phyloP scores from a whole-genome alignment of 2,888 invertebrate genomes.

The Leucophenga maculata region DNA sequence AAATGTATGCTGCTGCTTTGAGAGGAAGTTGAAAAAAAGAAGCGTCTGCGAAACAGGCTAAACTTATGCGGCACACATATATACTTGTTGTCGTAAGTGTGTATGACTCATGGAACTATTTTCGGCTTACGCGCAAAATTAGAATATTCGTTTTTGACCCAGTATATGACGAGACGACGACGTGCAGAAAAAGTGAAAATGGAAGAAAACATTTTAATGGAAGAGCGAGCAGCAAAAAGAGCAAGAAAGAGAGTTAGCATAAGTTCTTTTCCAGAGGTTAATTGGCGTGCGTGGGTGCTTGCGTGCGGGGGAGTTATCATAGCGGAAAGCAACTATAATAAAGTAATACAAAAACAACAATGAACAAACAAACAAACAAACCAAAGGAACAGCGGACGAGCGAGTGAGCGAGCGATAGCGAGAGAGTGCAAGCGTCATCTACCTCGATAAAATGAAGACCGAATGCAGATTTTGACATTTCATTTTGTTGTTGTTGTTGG shows the following conservation, averaged over 20 bases:
- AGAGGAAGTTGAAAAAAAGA: too few relatives aligned
- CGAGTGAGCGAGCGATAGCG: slow-evolving; percentile 8
- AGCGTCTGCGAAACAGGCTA: too few relatives aligned
- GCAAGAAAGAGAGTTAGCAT: background rate
- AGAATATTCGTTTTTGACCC: slow-evolving; percentile 2
- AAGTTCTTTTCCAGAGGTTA: background rate
- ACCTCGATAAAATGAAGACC: slow-evolving; percentile 70
- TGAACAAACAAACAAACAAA: slow-evolving; percentile 29
- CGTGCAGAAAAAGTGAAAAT: slow-evolving; percentile 7
- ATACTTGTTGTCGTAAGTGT: background rate
- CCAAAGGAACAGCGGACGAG: background rate
- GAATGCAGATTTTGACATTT: slow-evolving; percentile 70
- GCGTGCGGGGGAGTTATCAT: background rate
- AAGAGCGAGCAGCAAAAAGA: background rate
- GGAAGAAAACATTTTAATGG: background rate
- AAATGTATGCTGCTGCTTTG: too few relatives aligned
- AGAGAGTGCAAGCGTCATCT: slow-evolving; percentile 53
- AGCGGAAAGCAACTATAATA: background rate
- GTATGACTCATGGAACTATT: slow-evolving; percentile 14
- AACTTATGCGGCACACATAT: background rate
- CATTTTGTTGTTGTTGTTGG: slow-evolving; percentile 65
- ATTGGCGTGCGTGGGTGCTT: background rate
- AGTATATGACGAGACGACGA: slow-evolving; percentile 6
- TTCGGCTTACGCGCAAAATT: background rate
- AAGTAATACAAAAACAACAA: slow-evolving; percentile 40